Evolutionary conservation across 2,888 invertebrate species (phyloP), one percentile per base, ranked within the genome.

Genomic region (Coleophora flavipennella): DNA sequence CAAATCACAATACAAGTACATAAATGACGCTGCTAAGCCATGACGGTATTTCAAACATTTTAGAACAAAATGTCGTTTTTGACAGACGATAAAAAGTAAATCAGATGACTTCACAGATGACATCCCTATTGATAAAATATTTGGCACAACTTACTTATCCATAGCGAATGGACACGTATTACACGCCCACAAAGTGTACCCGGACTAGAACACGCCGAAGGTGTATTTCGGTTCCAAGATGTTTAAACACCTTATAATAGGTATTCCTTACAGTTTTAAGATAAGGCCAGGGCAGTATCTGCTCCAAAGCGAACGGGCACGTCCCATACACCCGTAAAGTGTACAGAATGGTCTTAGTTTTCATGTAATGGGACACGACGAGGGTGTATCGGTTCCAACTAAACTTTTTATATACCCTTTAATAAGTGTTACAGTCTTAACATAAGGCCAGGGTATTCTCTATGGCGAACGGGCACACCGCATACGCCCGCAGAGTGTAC

Each of bases 281-380:
- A 42, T 65, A 57, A 0, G 71, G 72, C 40, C 67, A 95, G 0
- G 91, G 89, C 53, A 92, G 85, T 46, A 97, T 89, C 67, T 93
- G 92, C 10, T 84, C 87, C 49, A 97, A 74, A 1, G 83, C 79
- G 68, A 97, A 94, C 0, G 93, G 91, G 57, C 92, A 91, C 0
- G 95, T 93, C 1, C 93, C 90, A 63, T 95, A 98, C 6, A 92
- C 94, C 12, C 97, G 83, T 20, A 98, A 78, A 1, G 96, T 95
- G 68, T 96, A 97, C 70, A 91, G 91, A 62, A 97, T 97, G 0
- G 96, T 96, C 47, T 90, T 90, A 40, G 90, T 91, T 75, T 97
- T 98, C 80, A n/a, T n/a, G n/a, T n/a, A n/a, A n/a, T n/a, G n/a
- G n/a, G n/a, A n/a, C n/a, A n/a, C n/a, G n/a, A n/a, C 95, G 3